phyloP scores from a whole-genome alignment of 2,888 invertebrate species.

The Ormyrus nitidulus region DNA sequence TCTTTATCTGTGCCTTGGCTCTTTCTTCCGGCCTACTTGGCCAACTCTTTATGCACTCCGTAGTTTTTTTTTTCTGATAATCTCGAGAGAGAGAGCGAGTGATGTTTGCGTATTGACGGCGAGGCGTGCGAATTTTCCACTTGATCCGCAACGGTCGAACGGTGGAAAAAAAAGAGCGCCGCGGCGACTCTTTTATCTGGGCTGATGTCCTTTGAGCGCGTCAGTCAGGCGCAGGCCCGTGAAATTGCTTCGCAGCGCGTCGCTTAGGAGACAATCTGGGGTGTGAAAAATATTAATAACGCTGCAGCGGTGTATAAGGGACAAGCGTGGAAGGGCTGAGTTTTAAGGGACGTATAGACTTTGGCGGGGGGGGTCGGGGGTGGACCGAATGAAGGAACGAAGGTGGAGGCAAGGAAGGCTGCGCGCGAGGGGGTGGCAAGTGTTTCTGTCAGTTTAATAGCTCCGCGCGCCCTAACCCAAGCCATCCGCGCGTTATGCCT shows the following conservation, averaged over 20 bases:
- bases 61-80: slow-evolving; percentile 3
- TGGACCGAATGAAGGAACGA: slow-evolving; percentile 42
- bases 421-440: slow-evolving; percentile 72
- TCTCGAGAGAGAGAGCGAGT: background rate
- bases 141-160: slow-evolving; percentile 30
- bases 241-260: slow-evolving; percentile 67
- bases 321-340: slow-evolving; percentile 22
- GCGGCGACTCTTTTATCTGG: slow-evolving; percentile 60
- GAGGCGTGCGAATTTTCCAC: slow-evolving; percentile 27
- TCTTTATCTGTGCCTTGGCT: slow-evolving; percentile 58
- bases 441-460: slow-evolving; percentile 76
- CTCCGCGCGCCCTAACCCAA: slow-evolving; percentile 67
- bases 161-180: slow-evolving; percentile 17
- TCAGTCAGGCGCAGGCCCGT: slow-evolving; percentile 69
- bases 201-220: slow-evolving; percentile 67
- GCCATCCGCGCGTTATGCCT: slow-evolving; percentile 61
- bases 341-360: background rate
- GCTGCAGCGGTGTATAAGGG: slow-evolving; percentile 29
- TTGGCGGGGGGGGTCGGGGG: slow-evolving; percentile 45
- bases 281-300: slow-evolving; percentile 75
- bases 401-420: slow-evolving; percentile 56
- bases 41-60: slow-evolving; percentile 48
- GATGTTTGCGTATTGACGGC: slow-evolving; percentile 5
- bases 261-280: slow-evolving; percentile 71
- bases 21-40: slow-evolving; percentile 52